Conservation (phyloP, 2,888 invertebrate species). For the Pristionchus arcanus region DNA sequence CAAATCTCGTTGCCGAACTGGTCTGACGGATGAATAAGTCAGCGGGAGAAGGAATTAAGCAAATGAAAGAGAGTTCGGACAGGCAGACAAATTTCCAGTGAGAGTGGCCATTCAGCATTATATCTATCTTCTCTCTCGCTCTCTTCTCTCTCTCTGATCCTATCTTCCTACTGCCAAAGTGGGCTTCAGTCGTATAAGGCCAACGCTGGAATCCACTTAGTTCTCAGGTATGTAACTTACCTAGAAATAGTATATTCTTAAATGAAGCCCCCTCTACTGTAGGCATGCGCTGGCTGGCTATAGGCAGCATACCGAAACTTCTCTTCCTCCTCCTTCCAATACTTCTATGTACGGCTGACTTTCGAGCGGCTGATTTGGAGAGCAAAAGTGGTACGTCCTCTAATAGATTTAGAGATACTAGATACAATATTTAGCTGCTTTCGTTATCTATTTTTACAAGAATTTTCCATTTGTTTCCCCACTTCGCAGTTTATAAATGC, state of each 20-base stretch:
- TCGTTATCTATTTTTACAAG: too few relatives aligned
- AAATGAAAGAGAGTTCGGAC: background rate
- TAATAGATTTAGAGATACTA: too few relatives aligned
- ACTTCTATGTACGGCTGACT: background rate
- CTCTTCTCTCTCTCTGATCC: background rate
- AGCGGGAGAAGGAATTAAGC: background rate
- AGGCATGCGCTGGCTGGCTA: background rate
- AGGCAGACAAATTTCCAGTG: slow-evolving; percentile 40
- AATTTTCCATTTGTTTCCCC: too few relatives aligned
- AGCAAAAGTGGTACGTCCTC: slow-evolving; percentile 37
- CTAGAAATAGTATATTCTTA: background rate
- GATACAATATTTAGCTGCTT: too few relatives aligned
- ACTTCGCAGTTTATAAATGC: too few relatives aligned
- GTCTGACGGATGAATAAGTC: slow-evolving; percentile 49
- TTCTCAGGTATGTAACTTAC: background rate
- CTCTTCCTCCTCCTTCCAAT: slow-evolving; percentile 7
- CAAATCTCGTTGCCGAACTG: slow-evolving; percentile 54
- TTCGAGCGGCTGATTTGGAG: slow-evolving; percentile 43
- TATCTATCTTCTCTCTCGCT: slow-evolving; percentile 28
- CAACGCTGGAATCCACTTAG: background rate
- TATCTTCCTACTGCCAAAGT: background rate
- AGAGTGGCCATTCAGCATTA: slow-evolving; percentile 48
- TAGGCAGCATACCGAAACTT: background rate
- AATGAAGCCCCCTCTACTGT: background rate
- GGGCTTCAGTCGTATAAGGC: background rate